A percentile compares a stretch with the other conserved stretches of the same genome.
These are phyloP conservation scores for Graptemys geographica DNA, from an alignment of 2,797 vertebrate genomes.

Conservation along the genomic window DNA sequence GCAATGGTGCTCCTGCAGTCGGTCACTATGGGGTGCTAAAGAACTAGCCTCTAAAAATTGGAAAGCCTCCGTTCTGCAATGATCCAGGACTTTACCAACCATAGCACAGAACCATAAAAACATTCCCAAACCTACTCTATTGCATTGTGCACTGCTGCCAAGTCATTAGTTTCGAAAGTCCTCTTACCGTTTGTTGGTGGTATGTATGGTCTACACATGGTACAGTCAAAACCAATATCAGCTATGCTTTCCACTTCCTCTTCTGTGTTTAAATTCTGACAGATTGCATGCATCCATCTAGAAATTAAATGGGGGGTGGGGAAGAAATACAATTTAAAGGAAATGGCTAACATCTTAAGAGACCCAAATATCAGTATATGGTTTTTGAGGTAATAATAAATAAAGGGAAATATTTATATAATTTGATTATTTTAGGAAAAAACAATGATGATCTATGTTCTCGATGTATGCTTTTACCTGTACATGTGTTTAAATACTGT, in stretches of 20 bases:
- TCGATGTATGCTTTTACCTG: not conserved
- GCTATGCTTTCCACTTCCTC: constrained; percentile 95
- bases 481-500: constrained; percentile 10
- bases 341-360: constrained; percentile 70
- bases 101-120: constrained; percentile 30
- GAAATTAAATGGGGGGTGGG: constrained; percentile 58
- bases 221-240: constrained; percentile 96
- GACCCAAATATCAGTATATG: constrained; percentile 54
- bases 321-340: constrained; percentile 75
- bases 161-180: constrained; percentile 51
- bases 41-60: not conserved
- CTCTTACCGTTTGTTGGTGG: constrained; percentile 88
- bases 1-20: not conserved
- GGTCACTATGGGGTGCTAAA: not conserved
- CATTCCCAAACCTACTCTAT: constrained; percentile 50
- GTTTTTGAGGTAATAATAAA: not conserved
- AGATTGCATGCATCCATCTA: constrained; percentile 98
- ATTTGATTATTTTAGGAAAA: constrained; percentile 36
- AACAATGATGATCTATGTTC: not conserved
- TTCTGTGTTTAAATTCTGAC: constrained; percentile 95
- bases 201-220: constrained; percentile 92
- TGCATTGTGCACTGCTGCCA: constrained; percentile 26
- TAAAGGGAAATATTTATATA: constrained; percentile 23
- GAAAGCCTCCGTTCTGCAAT: constrained; percentile 10
- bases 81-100: constrained; percentile 19